These are phyloP conservation scores for Pollenia angustigena DNA, from an alignment of 2,888 invertebrate genomes.

Conservation along the genomic window DNA sequence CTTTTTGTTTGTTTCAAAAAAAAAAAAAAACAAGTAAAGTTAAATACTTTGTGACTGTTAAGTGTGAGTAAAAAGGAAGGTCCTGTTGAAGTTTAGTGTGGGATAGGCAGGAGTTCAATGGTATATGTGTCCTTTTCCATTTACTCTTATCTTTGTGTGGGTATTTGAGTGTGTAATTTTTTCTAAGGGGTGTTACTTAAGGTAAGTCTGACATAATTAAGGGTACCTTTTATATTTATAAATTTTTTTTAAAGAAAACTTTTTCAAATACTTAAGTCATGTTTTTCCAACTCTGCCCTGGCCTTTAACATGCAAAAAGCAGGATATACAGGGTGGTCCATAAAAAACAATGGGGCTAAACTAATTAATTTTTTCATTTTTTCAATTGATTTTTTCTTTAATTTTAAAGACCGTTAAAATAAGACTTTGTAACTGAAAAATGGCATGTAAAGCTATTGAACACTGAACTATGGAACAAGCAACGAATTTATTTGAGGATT, in stretches of 20 bases:
- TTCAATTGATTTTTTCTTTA: no score
- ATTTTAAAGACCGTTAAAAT: no score
- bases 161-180: not conserved
- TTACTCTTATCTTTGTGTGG: slow-evolving; percentile 1
- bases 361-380: no score
- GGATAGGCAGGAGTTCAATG: slow-evolving; percentile 16
- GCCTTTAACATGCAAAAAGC: slow-evolving; percentile 2
- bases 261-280: slow-evolving; percentile 33
- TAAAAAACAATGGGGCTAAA: no score
- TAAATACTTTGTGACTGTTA: slow-evolving; percentile 49
- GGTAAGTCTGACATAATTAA: slow-evolving; percentile 65
- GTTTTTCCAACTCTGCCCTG: not conserved
- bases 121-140: slow-evolving; percentile 32
- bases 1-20: slow-evolving; percentile 41
- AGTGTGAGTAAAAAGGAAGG: not conserved
- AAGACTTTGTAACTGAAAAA: no score
- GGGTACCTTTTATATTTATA: slow-evolving; percentile 50
- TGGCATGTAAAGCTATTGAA: no score
- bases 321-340: not conserved
- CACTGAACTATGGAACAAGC: no score
- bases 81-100: not conserved
- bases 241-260: slow-evolving; percentile 34
- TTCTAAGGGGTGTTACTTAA: slow-evolving; percentile 29
- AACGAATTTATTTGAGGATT: no score
- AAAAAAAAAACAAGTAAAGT: slow-evolving; percentile 34